Evolutionary conservation across 1,140 invertebrate genomes (phyloP).

Genomic region (Brachionus calyciflorus): DNA sequence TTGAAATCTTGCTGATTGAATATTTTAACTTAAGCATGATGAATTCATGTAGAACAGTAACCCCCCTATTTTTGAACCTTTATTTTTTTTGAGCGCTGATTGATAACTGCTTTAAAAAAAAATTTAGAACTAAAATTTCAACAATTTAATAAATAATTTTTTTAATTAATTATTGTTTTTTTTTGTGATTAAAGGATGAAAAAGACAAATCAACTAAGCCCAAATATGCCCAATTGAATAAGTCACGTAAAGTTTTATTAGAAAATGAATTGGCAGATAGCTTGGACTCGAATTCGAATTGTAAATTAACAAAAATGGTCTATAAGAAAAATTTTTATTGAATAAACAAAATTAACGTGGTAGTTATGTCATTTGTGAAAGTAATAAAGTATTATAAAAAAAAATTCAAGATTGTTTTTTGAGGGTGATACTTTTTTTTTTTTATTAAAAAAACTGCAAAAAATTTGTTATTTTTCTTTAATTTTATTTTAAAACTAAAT

Average conservation of each 20-base stretch:
- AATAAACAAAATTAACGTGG: neutral
- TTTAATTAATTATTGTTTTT: neutral
- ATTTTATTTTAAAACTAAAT: too few relatives aligned
- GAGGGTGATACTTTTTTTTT: too few relatives aligned
- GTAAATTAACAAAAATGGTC: conserved; percentile 40
- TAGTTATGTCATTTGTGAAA: too few relatives aligned
- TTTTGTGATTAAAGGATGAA: neutral
- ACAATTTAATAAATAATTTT: neutral
- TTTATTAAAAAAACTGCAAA: too few relatives aligned
- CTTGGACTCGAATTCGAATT: conserved; percentile 15
- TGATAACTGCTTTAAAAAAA: neutral
- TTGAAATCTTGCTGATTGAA: too few relatives aligned
- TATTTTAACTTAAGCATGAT: too few relatives aligned
- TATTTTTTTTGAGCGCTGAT: neutral
- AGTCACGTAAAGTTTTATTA: neutral
- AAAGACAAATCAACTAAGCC: neutral
- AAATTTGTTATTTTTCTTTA: too few relatives aligned
- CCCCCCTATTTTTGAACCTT: neutral
- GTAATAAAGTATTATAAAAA: too few relatives aligned
- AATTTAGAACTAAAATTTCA: neutral
- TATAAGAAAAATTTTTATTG: conserved; percentile 30
- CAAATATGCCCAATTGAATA: conserved; percentile 3
- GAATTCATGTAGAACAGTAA: neutral
- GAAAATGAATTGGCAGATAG: conserved; percentile 18
- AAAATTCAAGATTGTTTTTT: too few relatives aligned